Base-by-base conservation (phyloP, 2,113 vertebrate species). In the Microtus richardsoni region DNA sequence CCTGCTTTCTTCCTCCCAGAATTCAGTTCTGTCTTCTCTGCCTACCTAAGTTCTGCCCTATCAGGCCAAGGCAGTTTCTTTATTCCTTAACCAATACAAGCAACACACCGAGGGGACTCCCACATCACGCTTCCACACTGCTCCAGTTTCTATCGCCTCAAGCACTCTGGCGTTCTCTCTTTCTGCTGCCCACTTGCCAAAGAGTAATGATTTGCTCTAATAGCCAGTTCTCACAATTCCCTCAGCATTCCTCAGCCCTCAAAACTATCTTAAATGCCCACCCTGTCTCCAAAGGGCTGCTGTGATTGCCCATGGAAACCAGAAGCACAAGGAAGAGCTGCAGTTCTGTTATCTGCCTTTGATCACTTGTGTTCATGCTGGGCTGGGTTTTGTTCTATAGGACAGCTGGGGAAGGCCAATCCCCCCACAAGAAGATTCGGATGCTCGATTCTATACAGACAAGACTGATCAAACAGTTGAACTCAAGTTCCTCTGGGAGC, bases 171-270 rank as follows among this genome's bases (percentile, higher is more conserved):
- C 26, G 36, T 89, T 54, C 73, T 86, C 60, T 80, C 68, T 73
- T 33, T 78, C 44, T 86, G 58, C 17, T 58, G 30, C 17, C 6
- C 22, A 30, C 47, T 70, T 85, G 89, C 91, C 62, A 52, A 88
- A 70, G 58, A 94, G 82, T 52, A 80, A 88, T 33, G 82, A 88
- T 86, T 60, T 68, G 66, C 19, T 91, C 60, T 77, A 44, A 91
- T 1, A 47, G 64, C 71, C 84, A 85, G 36, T 80, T 95, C 60
- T 90, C 90, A 93, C 82, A 92, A 96, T 97, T 86, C 95, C 83
- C 92, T 62, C 33, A 36, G 80, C 13, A 47, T 60, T 93, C 85
- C 70, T 95, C 70, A 71, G 91, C 3, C 58, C 90, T 66, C 68
- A 78, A 41, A 85, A 39, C 28, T 77, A 89, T 80, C 85, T 91